Evolutionary conservation across 1,140 invertebrate genomes (phyloP), one percentile per base, ranked within the genome.

Genomic region (Drosophila sulfurigaster): DNA sequence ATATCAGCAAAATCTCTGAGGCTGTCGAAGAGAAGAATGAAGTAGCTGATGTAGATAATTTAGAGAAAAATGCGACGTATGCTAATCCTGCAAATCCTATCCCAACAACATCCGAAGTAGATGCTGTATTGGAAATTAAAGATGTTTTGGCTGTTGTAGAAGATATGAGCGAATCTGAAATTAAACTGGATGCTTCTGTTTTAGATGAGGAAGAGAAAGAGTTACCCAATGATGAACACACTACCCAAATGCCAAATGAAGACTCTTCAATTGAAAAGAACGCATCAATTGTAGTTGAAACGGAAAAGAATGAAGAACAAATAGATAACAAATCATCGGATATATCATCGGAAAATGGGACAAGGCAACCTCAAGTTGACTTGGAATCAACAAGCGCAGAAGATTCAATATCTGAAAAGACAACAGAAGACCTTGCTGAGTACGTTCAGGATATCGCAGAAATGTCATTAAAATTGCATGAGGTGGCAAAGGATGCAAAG

Each of bases 111-210:
- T 41, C 52, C 38, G 38, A 32, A 32, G 32, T 32, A 35, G 45
- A 65, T n/a, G 7, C 8, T 10, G 10, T 8, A 43, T 32, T 20
- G 2, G 10, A 49, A 10, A 13, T 13, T 28, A 28, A 25, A 11
- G 25, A 45, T 15, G 30, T 15, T 25, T 1, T 5, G 3, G 49
- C 4, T 8, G 6, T n/a, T 30, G 25, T 11, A 1, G n/a, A 13
- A 32, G 25, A n/a, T 1, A 8, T 3, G 1, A 64, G 8, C 16
- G 16, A 35, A 0, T 43, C 66, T 6, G 6, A 32, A 2, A 20
- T 30, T 60, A 35, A 63, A 25, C 5, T 48, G n/a, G 28, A 35
- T 25, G 25, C 25, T 5, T 52, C 49, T n/a, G 11, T 52, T 52
- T 25, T 13, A 32, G 5, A 28, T 15, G 28, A 52, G 28, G 6